Conservation (phyloP, 2,888 invertebrate genomes). For the Volucella inflata region DNA sequence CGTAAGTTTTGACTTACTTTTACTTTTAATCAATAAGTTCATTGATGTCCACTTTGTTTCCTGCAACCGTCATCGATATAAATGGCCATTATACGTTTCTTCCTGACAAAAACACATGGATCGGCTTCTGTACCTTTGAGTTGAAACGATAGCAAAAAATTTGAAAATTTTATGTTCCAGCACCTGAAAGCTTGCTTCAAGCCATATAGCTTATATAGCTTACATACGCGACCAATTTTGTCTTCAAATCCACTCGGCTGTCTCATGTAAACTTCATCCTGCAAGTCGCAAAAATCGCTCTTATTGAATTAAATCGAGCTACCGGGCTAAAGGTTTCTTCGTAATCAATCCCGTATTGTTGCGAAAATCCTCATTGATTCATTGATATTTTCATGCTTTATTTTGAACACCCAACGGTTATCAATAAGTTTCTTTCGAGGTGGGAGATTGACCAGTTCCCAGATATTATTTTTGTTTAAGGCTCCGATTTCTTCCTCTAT, state of each 20-base stretch:
- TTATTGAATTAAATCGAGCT: conserved; percentile 28
- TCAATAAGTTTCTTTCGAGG: too few species aligned
- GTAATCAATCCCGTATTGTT: conserved; percentile 27
- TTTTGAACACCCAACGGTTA: too few species aligned
- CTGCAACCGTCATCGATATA: conserved; percentile 78
- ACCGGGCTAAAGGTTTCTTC: conserved; percentile 38
- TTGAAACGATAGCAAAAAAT: conserved; percentile 30
- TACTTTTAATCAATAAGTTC: conserved; percentile 20
- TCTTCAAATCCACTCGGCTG: conserved; percentile 1
- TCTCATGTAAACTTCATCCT: too few species aligned
- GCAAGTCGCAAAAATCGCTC: conserved; percentile 25
- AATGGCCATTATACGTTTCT: conserved; percentile 72
- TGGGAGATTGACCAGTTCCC: too few species aligned
- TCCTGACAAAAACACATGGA: conserved; percentile 25
- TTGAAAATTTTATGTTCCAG: too few species aligned
- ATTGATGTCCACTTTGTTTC: conserved; percentile 45
- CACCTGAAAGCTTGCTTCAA: too few species aligned
- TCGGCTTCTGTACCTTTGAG: conserved; percentile 34
- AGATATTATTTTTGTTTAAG: conserved; percentile 11
- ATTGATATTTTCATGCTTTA: too few species aligned
- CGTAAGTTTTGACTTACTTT: conserved; percentile 54
- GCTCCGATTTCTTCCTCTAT: conserved; percentile 34
- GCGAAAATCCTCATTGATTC: too few species aligned
- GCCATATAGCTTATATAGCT: conserved; percentile 65
- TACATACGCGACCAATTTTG: conserved; percentile 47